Percentiles rank a stretch among this genome's conserved stretches.
phyloP scores from a whole-genome alignment of 2,888 invertebrate species.

The Sympetrum striolatum region DNA sequence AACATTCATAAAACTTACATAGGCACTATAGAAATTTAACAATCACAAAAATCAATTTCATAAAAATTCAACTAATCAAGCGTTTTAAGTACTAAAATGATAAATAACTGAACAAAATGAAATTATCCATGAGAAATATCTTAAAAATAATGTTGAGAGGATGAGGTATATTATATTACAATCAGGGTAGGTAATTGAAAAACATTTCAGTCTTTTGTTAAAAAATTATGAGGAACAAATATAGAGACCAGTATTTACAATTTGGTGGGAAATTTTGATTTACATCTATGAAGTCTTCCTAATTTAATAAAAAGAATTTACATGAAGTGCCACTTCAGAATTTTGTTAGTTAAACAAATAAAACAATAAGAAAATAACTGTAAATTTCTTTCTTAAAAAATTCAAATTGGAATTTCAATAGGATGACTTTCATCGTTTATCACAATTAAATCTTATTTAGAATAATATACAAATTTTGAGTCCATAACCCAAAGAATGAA shows the following conservation, averaged over 20 bases:
- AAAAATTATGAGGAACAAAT: constrained; percentile 38
- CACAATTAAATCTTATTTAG: neutral
- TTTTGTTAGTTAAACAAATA: neutral
- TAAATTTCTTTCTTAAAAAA: neutral
- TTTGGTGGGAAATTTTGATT: constrained; percentile 23
- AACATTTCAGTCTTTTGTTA: constrained; percentile 42
- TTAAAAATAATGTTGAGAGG: neutral
- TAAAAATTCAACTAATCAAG: constrained; percentile 41
- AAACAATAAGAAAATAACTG: neutral
- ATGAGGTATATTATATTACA: constrained; percentile 37
- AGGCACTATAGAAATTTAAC: constrained; percentile 31
- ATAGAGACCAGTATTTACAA: constrained; percentile 44
- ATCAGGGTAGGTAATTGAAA: constrained; percentile 26
- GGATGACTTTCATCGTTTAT: constrained; percentile 10
- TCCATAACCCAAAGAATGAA: neutral
- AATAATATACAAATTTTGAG: neutral
- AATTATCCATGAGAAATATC: constrained; percentile 1
- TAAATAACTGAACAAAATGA: constrained; percentile 42
- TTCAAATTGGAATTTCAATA: neutral
- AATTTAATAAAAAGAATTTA: neutral
- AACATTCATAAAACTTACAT: constrained; percentile 39
- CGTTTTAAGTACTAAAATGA: constrained; percentile 41
- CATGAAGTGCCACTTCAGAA: constrained; percentile 3
- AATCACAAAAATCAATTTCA: constrained; percentile 38
- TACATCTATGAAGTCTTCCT: constrained; percentile 7